Evolutionary conservation across 2,888 invertebrate genomes (phyloP).

Genomic region (Heliconius cydno): DNA sequence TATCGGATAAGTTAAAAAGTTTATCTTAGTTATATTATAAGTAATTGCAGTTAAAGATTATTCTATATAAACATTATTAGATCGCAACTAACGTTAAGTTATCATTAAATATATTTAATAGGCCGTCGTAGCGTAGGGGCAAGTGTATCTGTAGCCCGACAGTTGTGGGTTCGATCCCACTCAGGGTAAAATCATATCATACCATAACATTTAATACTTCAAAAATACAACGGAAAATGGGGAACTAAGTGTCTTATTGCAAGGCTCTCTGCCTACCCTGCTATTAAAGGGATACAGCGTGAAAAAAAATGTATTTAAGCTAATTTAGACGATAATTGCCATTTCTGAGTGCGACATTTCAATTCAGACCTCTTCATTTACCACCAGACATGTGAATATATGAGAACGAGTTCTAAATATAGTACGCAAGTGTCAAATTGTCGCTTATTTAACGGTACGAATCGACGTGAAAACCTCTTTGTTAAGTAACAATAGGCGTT

Average conservation of each 20-base stretch:
- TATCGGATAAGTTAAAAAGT: background rate
- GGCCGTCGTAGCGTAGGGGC: no score
- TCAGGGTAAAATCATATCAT: no score
- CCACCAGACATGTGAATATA: background rate
- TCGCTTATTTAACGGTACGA: slow-evolving; percentile 19
- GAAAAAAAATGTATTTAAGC: background rate
- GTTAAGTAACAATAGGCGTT: slow-evolving; percentile 15
- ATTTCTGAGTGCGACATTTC: background rate
- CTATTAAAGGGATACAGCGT: no score
- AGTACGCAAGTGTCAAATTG: slow-evolving; percentile 23
- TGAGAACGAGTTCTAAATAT: slow-evolving; percentile 7
- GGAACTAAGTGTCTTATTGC: background rate
- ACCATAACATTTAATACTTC: no score
- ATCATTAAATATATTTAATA: no score
- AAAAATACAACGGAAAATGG: background rate
- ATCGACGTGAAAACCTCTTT: slow-evolving; percentile 21
- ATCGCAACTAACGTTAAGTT: no score
- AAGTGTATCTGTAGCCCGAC: no score
- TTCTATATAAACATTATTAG: no score
- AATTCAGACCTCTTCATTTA: background rate
- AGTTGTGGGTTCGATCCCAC: no score
- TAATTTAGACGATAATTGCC: background rate
- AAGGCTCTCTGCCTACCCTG: background rate
- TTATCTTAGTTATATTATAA: background rate
- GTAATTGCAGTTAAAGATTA: background rate